phyloP scores from a whole-genome alignment of 2,797 vertebrate species.

The Danio albolineatus region DNA sequence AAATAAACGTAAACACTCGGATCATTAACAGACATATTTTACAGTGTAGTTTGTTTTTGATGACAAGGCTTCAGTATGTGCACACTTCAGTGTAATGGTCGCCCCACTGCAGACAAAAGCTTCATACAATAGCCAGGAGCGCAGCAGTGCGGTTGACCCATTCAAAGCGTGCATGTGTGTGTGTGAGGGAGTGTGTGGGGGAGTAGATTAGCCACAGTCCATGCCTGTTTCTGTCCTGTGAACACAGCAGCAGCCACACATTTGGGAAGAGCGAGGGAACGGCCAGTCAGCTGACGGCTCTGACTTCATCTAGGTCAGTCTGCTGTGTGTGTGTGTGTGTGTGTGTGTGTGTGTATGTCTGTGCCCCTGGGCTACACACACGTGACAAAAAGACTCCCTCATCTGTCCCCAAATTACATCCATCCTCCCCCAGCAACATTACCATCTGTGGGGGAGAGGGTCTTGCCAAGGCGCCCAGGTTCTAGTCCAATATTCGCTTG shows the following conservation, averaged over 20 bases:
- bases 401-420: conserved; percentile 34
- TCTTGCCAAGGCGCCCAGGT: conserved; percentile 30
- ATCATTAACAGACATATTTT: too few relatives aligned
- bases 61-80: neutral
- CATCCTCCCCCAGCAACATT: conserved; percentile 31
- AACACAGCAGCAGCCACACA: conserved; percentile 20
- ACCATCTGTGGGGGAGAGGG: conserved; percentile 41
- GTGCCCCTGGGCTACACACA: conserved; percentile 50
- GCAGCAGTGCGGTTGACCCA: conserved; percentile 3
- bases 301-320: conserved; percentile 67
- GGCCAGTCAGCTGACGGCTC: conserved; percentile 58
- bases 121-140: conserved; percentile 46
- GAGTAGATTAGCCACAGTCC: conserved; percentile 29
- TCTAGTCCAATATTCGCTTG: neutral
- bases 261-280: conserved; percentile 46
- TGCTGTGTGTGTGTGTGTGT: conserved; percentile 38
- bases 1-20: too few relatives aligned
- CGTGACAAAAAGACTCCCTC: conserved; percentile 37
- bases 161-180: conserved; percentile 36
- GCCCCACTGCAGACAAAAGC: conserved; percentile 49
- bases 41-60: too few relatives aligned
- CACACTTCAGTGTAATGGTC: conserved; percentile 27
- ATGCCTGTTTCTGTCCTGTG: conserved; percentile 41
- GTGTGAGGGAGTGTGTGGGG: conserved; percentile 32
- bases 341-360: neutral